Evolutionary conservation across 37 sponge, comb jelly and placozoan genomes (phyloP).

Genomic region (Aplysina aerophoba): DNA sequence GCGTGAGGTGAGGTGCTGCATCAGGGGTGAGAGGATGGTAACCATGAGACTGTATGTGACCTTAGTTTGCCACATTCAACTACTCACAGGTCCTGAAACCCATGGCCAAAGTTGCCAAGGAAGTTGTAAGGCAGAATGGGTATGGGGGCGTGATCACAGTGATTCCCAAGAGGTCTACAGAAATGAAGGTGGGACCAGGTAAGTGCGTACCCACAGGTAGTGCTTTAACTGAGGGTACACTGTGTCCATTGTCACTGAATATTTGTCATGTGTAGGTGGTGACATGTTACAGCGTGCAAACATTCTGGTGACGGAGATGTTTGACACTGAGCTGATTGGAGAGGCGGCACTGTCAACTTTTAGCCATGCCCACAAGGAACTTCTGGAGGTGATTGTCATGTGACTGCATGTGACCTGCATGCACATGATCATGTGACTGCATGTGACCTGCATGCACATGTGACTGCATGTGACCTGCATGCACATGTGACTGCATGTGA

Average conservation of each 20-base stretch:
- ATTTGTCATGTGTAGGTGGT: neutral
- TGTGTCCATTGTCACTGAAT: neutral
- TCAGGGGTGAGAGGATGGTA: neutral
- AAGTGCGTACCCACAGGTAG: neutral
- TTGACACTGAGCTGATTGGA: constrained; percentile 91
- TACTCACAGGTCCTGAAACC: constrained; percentile 69
- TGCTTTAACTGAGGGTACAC: neutral
- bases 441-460: no score
- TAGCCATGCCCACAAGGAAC: constrained; percentile 69
- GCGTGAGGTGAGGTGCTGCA: no score
- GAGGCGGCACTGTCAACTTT: constrained; percentile 79
- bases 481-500: neutral
- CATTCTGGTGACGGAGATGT: constrained; percentile 81
- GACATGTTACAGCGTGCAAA: constrained; percentile 71
- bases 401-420: no score
- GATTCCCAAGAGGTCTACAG: constrained; percentile 74
- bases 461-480: no score
- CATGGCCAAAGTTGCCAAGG: constrained; percentile 74
- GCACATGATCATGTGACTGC: no score
- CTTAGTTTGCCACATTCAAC: neutral
- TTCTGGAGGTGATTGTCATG: constrained; percentile 60
- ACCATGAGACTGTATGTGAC: neutral
- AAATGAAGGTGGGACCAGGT: constrained; percentile 65
- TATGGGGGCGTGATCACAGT: constrained; percentile 62
- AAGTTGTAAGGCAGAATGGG: constrained; percentile 64